Conservation (phyloP, 2,113 vertebrate genomes). For the Butorides virescens region DNA sequence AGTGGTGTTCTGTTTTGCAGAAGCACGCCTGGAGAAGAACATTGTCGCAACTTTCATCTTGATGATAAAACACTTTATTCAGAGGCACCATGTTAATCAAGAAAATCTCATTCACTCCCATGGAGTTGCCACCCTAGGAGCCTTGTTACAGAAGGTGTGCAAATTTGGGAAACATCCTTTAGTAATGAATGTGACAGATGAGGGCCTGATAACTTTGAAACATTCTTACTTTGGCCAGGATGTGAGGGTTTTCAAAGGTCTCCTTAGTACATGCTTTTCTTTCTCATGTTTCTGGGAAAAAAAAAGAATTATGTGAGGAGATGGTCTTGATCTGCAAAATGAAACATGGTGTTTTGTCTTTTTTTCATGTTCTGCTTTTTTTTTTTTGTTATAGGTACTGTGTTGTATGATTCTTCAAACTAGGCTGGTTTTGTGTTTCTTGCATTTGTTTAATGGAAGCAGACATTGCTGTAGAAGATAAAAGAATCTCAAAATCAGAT, state of each 20-base stretch:
- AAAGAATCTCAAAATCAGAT: not conserved
- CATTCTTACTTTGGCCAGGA: not conserved
- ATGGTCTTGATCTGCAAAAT: not conserved
- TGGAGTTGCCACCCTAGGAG: slow-evolving; percentile 85
- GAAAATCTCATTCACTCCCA: slow-evolving; percentile 91
- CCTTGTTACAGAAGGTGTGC: slow-evolving; percentile 90
- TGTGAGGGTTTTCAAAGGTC: not conserved
- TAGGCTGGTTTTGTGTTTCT: not conserved
- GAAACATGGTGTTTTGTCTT: not conserved
- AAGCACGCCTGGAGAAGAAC: slow-evolving; percentile 94
- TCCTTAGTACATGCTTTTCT: not conserved
- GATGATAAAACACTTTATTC: slow-evolving; percentile 93
- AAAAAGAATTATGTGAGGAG: not conserved
- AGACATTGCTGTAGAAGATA: not conserved
- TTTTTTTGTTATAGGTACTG: not conserved
- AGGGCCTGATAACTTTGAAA: not conserved
- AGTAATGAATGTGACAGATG: not conserved
- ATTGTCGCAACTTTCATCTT: slow-evolving; percentile 91
- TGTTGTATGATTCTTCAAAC: not conserved
- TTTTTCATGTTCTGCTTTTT: not conserved
- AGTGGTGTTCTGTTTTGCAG: slow-evolving; percentile 70
- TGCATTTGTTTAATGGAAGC: not conserved
- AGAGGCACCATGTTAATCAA: slow-evolving; percentile 93
- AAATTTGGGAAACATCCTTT: not conserved
- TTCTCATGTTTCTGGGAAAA: not conserved